Conservation (phyloP, 2,888 invertebrate species). For the Rugalucina vietnamica region DNA sequence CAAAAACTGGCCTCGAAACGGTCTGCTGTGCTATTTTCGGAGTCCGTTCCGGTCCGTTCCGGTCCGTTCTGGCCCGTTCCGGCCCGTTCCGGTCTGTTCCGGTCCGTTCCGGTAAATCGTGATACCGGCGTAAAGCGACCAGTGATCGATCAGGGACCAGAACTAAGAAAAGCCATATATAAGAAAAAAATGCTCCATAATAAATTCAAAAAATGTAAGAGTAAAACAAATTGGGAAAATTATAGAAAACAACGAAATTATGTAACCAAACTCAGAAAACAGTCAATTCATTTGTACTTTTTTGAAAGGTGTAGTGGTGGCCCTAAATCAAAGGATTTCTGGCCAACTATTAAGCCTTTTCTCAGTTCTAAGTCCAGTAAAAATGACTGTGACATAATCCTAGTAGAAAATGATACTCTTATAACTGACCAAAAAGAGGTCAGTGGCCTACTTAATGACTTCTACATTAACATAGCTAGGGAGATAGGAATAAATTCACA, state of each 20-base stretch:
- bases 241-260: slow-evolving; percentile 11
- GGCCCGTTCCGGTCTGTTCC: too few species aligned
- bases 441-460: background rate
- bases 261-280: slow-evolving; percentile 3
- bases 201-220: background rate
- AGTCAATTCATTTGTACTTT: background rate
- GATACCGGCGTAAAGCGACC: too few species aligned
- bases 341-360: background rate
- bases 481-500: background rate
- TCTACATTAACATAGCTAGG: background rate
- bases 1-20: too few species aligned
- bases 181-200: background rate
- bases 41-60: too few species aligned
- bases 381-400: background rate
- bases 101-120: too few species aligned
- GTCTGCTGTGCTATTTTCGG: too few species aligned
- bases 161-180: slow-evolving; percentile 4
- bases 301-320: slow-evolving; percentile 1
- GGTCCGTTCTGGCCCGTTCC: too few species aligned
- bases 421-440: background rate
- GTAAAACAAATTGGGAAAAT: slow-evolving; percentile 12
- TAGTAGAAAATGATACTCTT: background rate
- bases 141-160: too few species aligned
- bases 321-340: background rate
- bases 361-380: background rate